Conservation (phyloP, 1,140 invertebrate species). For the Polypedilum pembai region DNA sequence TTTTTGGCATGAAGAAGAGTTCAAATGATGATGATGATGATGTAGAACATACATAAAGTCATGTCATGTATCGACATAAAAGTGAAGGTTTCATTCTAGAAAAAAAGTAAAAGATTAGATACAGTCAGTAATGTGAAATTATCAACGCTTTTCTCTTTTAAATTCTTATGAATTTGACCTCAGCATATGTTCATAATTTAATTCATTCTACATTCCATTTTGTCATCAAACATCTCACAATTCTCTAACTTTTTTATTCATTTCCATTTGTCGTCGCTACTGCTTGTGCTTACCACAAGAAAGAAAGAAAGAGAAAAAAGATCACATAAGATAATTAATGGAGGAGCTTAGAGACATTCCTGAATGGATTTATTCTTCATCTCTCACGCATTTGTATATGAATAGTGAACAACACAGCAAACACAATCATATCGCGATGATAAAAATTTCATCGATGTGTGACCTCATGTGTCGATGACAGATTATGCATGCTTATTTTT, state of each 20-base stretch:
- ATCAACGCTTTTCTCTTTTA: neutral
- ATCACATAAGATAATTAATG: conserved; percentile 9
- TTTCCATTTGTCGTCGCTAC: conserved; percentile 9
- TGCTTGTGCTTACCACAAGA: neutral
- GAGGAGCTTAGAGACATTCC: conserved; percentile 21
- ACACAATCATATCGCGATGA: too few relatives aligned
- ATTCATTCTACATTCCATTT: conserved; percentile 23
- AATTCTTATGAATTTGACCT: neutral
- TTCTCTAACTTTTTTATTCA: neutral
- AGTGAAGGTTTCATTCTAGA: conserved; percentile 16
- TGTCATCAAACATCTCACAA: neutral
- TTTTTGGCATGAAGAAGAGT: conserved; percentile 1
- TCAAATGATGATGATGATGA: conserved; percentile 10
- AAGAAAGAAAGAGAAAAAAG: neutral
- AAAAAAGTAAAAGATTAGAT: conserved; percentile 9
- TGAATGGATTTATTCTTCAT: conserved; percentile 24
- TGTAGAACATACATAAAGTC: neutral
- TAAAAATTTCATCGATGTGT: too few relatives aligned
- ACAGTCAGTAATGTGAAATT: conserved; percentile 18
- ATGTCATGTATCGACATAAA: neutral
- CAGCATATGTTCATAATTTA: conserved; percentile 23
- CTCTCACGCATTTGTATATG: neutral
- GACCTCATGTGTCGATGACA: too few relatives aligned
- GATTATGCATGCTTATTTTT: too few relatives aligned
- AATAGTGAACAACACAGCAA: too few relatives aligned